phyloP scores from a whole-genome alignment of 2,113 vertebrate genomes.

The Syngnathus typhle region DNA sequence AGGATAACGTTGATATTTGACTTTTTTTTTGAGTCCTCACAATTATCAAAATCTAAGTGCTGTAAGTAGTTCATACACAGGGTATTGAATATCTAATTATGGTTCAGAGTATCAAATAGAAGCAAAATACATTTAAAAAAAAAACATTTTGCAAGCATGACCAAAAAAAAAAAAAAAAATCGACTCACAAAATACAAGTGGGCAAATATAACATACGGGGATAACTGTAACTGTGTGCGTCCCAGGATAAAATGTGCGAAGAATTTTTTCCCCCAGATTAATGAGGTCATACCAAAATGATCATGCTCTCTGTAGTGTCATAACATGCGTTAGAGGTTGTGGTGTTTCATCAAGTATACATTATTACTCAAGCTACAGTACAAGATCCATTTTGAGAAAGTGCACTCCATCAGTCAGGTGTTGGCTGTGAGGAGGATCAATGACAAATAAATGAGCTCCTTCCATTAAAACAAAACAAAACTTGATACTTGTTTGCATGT shows the following conservation, averaged over 20 bases:
- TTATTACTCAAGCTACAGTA: constrained; percentile 33
- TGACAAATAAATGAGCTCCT: constrained; percentile 12
- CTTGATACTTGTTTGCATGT: constrained; percentile 4
- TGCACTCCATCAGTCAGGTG: constrained; percentile 24
- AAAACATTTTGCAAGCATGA: constrained; percentile 68
- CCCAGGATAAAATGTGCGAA: background rate
- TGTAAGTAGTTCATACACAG: constrained; percentile 71
- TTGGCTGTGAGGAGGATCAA: constrained; percentile 18
- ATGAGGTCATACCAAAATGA: constrained; percentile 41
- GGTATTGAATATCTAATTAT: constrained; percentile 68
- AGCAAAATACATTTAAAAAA: constrained; percentile 59
- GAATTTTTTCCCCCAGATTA: constrained; percentile 16
- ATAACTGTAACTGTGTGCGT: constrained; percentile 27
- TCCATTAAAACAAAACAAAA: constrained; percentile 25
- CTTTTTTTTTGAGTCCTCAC: constrained; percentile 63
- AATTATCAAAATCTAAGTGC: constrained; percentile 74
- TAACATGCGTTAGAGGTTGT: constrained; percentile 11
- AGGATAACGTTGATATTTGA: constrained; percentile 66
- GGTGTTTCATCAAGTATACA: constrained; percentile 28
- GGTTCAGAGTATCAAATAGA: constrained; percentile 66
- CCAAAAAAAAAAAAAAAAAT: constrained; percentile 59
- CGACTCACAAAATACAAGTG: constrained; percentile 66
- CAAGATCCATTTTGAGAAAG: constrained; percentile 31
- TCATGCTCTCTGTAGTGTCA: constrained; percentile 31
- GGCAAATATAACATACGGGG: constrained; percentile 64